Evolutionary conservation across 2,113 vertebrate genomes (phyloP), one percentile per base, ranked within the genome.

Genomic region (Rhea americana): DNA sequence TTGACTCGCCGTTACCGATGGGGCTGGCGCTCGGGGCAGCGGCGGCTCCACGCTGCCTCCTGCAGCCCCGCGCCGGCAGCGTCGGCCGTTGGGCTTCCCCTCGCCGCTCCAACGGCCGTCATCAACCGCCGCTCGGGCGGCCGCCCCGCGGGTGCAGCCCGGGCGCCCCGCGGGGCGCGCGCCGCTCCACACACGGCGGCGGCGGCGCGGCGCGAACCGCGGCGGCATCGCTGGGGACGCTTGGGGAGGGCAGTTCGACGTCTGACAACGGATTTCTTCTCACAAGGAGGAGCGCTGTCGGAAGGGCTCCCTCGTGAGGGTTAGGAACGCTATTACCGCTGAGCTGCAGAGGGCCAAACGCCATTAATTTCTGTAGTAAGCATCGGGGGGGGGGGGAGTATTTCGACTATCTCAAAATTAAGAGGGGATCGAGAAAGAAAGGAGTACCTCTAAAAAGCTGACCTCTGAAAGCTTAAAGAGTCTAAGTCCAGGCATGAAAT

Each of bases 301-400:
- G 39, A 4, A 85, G 91, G 59, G 95, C 95, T 76, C 91, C 93
- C 90, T 70, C 94, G 67, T 11, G 59, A 80, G 94, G 95, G n/a
- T 55, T 5, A 17, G 5, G 21, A 2, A 1, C 21, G 87, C 7
- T 37, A 88, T 88, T 93, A 63, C 93, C 9, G 51, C 37, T 19
- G 56, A 50, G 16, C 4, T 24, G 25, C 7, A n/a, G 26, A n/a
- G 79, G 13, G 48, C 61, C 8, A 4, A 25, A 41, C 80, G 32
- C 13, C 21, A 24, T 22, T n/a, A 50, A 22, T 35, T n/a, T 25
- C 6, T 18, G 25, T n/a, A 51, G 21, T 17, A 50, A 35, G 28
- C 28, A 5, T 26, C 9, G 35, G 35, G 35, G 35, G 35, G 6
- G 35, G 35, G 35, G 35, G 35, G 35, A 35, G 35, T 62, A 21